Conservation (phyloP, 2,888 invertebrate species). For the Leptopilina syphax region DNA sequence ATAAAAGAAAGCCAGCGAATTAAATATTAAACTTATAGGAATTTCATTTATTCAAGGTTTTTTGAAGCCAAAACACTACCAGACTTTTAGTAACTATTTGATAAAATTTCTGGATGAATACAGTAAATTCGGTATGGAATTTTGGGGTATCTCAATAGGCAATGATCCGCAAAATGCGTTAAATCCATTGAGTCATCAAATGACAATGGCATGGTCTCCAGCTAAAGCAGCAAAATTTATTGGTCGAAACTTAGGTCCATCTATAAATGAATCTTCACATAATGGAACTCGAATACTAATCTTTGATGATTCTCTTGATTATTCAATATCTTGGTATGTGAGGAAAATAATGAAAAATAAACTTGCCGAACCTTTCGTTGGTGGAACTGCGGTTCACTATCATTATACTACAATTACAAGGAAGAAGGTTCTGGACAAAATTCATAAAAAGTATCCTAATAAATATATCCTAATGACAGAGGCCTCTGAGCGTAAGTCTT, state of each 20-base stretch:
- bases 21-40: too few relatives aligned
- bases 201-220: slow-evolving; percentile 88
- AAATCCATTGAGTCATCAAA: slow-evolving; percentile 78
- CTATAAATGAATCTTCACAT: slow-evolving; percentile 80
- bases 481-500: slow-evolving; percentile 82
- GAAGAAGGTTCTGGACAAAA: slow-evolving; percentile 78
- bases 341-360: not conserved
- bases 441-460: slow-evolving; percentile 81
- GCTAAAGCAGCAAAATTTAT: slow-evolving; percentile 82
- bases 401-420: not conserved
- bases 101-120: slow-evolving; percentile 89
- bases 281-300: slow-evolving; percentile 84
- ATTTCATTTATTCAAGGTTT: slow-evolving; percentile 60
- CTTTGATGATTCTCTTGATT: slow-evolving; percentile 81
- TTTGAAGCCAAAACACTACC: slow-evolving; percentile 80
- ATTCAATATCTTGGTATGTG: not conserved
- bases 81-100: slow-evolving; percentile 89
- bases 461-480: slow-evolving; percentile 89
- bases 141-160: slow-evolving; percentile 92
- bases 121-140: slow-evolving; percentile 80
- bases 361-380: not conserved
- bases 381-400: slow-evolving; percentile 4
- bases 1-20: not conserved
- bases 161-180: slow-evolving; percentile 88
- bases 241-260: slow-evolving; percentile 85